Conservation (phyloP, 2,113 vertebrate species). For the Camelus bactrianus region DNA sequence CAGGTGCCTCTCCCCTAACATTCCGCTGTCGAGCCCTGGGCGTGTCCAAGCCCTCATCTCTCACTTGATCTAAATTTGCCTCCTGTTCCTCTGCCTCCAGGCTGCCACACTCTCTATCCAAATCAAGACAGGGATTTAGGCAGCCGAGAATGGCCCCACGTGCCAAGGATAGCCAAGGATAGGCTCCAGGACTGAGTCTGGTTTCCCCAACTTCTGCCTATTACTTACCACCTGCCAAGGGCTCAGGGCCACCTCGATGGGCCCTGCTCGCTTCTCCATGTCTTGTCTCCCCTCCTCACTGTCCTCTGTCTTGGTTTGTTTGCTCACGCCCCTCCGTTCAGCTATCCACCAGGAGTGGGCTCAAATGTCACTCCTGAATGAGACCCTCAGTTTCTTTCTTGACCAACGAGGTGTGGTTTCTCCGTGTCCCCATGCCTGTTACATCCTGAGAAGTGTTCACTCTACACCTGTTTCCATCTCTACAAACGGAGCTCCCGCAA, state of each 20-base stretch:
- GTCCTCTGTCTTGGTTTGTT: not conserved
- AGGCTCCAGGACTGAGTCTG: not conserved
- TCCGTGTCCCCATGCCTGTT: not conserved
- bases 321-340: not conserved
- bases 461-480: not conserved
- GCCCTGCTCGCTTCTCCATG: not conserved
- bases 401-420: not conserved
- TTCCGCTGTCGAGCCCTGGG: not conserved
- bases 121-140: conserved; percentile 31
- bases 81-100: not conserved
- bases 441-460: not conserved
- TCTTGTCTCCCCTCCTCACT: not conserved
- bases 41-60: not conserved
- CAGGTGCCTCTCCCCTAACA: not conserved
- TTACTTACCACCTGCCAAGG: not conserved
- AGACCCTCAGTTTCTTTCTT: not conserved
- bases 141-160: not conserved
- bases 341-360: not conserved
- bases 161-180: not conserved
- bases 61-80: conserved; percentile 45
- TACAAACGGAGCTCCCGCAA: not conserved
- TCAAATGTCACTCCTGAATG: not conserved
- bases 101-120: not conserved
- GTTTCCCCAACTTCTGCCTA: not conserved
- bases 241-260: not conserved